Percentiles rank a stretch among this genome's conserved stretches.
These are phyloP conservation scores for Cinara cedri DNA, from an alignment of 2,888 invertebrate genomes.

Conservation along the genomic window DNA sequence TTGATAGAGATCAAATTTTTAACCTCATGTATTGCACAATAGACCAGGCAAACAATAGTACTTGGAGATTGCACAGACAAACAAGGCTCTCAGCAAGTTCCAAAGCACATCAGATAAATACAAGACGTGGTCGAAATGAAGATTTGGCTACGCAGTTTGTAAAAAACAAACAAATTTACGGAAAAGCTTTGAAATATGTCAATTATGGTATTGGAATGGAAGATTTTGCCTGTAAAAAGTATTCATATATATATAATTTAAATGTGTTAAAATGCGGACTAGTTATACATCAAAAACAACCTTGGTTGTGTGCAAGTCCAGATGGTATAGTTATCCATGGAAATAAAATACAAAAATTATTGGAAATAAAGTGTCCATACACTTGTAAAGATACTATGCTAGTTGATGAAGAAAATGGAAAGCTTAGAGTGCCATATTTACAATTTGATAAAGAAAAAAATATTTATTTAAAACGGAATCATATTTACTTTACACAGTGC, in stretches of 20 bases:
- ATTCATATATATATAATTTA: conserved; percentile 24
- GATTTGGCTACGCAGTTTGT: conserved; percentile 37
- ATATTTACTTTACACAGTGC: conserved; percentile 45
- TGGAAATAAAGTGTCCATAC: conserved; percentile 51
- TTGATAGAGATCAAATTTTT: conserved; percentile 46
- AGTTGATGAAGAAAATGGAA: conserved; percentile 34
- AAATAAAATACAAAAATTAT: conserved; percentile 30
- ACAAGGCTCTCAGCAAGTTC: conserved; percentile 50
- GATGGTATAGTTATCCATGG: conserved; percentile 40
- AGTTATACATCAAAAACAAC: conserved; percentile 46
- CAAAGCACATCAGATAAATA: conserved; percentile 49
- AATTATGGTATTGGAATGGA: conserved; percentile 47
- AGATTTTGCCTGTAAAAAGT: conserved; percentile 48
- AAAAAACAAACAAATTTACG: conserved; percentile 33
- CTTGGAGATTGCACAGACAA: conserved; percentile 41
- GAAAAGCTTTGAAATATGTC: conserved; percentile 50
- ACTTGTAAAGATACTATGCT: conserved; percentile 48
- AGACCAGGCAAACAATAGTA: conserved; percentile 42
- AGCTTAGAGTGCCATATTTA: conserved; percentile 42
- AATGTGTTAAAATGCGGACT: conserved; percentile 48
- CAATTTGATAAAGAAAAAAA: conserved; percentile 14
- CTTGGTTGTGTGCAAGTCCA: conserved; percentile 53
- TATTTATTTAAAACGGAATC: conserved; percentile 40
- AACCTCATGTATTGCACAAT: conserved; percentile 38
- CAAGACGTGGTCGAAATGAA: conserved; percentile 32